A percentile compares a stretch with the other conserved stretches of the same genome.
Evolutionary conservation across 2,113 vertebrate species (phyloP).

Genomic region (Parus major): DNA sequence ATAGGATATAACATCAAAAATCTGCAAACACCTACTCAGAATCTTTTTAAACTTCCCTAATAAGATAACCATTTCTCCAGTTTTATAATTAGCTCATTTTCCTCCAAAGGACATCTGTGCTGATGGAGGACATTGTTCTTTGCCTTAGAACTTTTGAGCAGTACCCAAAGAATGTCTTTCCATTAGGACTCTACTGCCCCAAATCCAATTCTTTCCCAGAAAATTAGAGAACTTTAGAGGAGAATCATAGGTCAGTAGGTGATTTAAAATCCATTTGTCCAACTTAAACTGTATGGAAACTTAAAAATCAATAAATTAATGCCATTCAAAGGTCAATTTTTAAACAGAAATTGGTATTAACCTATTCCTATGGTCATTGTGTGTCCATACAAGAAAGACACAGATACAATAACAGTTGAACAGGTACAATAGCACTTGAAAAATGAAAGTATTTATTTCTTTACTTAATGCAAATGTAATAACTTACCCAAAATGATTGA

Average conservation of each 20-base stretch:
- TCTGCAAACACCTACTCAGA: background rate
- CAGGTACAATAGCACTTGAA: background rate
- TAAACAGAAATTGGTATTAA: background rate
- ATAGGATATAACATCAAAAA: background rate
- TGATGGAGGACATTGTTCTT: background rate
- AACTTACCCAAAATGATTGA: constrained; percentile 28
- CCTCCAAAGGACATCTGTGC: background rate
- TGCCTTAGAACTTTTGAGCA: background rate
- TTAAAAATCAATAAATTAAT: constrained; percentile 12
- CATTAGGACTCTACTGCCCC: background rate
- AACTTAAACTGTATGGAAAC: background rate
- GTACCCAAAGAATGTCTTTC: background rate
- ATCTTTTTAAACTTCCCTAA: background rate
- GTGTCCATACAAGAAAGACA: background rate
- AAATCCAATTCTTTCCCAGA: background rate
- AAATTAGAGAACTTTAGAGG: background rate
- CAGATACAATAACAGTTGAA: background rate
- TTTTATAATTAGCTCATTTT: background rate
- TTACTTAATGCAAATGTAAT: background rate
- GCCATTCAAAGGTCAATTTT: background rate
- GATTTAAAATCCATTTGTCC: background rate
- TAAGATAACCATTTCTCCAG: background rate
- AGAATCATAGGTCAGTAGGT: background rate
- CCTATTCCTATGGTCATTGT: background rate
- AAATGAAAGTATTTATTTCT: constrained; percentile 11